These are phyloP conservation scores for Picus viridis DNA, from an alignment of 2,797 vertebrate species.

Conservation along the genomic window DNA sequence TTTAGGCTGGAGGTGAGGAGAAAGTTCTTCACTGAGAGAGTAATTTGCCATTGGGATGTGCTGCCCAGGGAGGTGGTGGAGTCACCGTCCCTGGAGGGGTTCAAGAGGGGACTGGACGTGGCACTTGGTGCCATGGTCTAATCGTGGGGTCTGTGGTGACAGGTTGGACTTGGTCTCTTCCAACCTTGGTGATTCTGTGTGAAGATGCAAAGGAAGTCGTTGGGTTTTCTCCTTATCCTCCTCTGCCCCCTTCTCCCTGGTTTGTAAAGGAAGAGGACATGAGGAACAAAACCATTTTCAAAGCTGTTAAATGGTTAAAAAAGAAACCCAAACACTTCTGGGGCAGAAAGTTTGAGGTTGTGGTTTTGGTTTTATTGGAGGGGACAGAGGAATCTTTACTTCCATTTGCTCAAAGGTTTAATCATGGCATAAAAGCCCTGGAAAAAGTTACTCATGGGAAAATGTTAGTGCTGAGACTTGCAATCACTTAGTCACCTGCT, in stretches of 20 bases:
- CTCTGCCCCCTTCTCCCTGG: neutral
- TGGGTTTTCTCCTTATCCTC: neutral
- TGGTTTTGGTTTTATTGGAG: neutral
- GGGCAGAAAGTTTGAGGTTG: neutral
- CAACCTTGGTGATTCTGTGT: too few species aligned
- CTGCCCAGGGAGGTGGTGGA: too few species aligned
- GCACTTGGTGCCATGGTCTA: too few species aligned
- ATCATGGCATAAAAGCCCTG: neutral
- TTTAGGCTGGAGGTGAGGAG: too few species aligned
- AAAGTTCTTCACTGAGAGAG: too few species aligned
- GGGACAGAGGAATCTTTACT: neutral
- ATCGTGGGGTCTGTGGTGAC: too few species aligned
- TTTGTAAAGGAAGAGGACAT: neutral
- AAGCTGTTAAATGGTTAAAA: neutral
- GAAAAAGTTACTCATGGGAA: rapidly evolving
- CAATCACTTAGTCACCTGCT: neutral
- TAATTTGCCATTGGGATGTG: too few species aligned
- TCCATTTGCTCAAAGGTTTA: neutral
- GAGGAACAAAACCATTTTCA: rapidly evolving
- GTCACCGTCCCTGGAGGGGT: too few species aligned
- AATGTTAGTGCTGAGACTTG: neutral
- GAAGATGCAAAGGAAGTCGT: neutral
- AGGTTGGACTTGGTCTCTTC: too few species aligned
- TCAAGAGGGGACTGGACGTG: too few species aligned
- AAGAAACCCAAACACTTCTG: neutral